Evolutionary conservation across 2,113 vertebrate genomes (phyloP).

Genomic region (Protobothrops mucrosquamatus): DNA sequence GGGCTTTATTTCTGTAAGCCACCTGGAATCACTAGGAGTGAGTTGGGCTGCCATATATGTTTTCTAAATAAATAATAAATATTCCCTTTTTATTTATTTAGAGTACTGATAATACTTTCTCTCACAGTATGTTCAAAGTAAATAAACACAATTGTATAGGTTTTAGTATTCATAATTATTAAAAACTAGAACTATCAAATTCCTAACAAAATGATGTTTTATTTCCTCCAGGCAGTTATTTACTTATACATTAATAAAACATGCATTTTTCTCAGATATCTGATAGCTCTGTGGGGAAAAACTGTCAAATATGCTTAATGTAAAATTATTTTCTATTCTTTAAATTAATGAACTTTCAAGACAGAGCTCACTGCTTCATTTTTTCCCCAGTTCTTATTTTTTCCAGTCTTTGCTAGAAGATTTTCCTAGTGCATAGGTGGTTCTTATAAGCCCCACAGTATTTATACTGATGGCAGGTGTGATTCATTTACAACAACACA

Average conservation of each 20-base stretch:
- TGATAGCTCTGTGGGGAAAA: not conserved
- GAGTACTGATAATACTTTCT: not conserved
- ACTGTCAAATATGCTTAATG: not conserved
- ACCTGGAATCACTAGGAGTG: not conserved
- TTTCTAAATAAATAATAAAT: not conserved
- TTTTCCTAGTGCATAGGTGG: not conserved
- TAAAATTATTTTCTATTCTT: not conserved
- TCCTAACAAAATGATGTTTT: not conserved
- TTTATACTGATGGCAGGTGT: not conserved
- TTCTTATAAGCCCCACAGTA: not conserved
- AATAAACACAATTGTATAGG: not conserved
- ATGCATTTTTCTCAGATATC: not conserved
- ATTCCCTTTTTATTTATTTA: not conserved
- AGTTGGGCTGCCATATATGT: not conserved
- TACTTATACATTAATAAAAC: not conserved
- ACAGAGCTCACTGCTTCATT: not conserved
- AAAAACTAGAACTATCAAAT: not conserved
- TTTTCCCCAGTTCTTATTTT: not conserved
- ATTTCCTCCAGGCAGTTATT: not conserved
- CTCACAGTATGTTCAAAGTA: not conserved
- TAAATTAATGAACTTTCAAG: not conserved
- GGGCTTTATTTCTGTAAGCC: not conserved
- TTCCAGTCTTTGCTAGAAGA: not conserved
- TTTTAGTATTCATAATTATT: not conserved
- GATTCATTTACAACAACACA: not conserved